phyloP scores from a whole-genome alignment of 2,797 vertebrate species.

The Rhincodon typus region DNA sequence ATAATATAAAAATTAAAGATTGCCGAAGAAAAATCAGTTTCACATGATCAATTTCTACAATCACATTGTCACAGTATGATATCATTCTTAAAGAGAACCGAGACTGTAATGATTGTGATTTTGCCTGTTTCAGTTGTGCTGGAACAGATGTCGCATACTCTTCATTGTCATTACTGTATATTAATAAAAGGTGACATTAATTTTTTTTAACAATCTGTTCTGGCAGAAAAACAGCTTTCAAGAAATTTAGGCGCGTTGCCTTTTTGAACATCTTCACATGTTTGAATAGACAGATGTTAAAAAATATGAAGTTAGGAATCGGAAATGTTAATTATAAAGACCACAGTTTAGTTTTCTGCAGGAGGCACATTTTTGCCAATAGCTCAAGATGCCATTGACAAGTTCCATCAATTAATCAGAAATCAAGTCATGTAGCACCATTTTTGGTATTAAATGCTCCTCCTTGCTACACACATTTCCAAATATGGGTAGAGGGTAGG shows the following conservation, averaged over 20 bases:
- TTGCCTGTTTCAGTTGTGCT: neutral
- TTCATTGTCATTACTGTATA: neutral
- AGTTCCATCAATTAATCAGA: neutral
- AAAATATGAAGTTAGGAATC: neutral
- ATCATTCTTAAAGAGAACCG: neutral
- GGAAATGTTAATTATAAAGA: neutral
- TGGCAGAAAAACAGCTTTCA: neutral
- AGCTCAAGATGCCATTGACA: neutral
- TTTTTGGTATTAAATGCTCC: neutral
- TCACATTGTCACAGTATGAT: neutral
- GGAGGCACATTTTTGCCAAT: neutral
- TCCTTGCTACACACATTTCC: no score
- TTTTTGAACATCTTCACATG: neutral
- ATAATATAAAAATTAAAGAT: neutral
- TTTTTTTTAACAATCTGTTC: neutral
- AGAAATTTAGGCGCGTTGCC: neutral
- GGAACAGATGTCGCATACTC: neutral
- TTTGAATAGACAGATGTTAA: constrained; percentile 11
- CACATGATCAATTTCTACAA: neutral
- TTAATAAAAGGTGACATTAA: neutral
- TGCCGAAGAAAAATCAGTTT: neutral
- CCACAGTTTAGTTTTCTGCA: neutral
- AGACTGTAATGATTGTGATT: neutral
- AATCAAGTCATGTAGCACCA: neutral
- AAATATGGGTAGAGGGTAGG: neutral